These are phyloP conservation scores for Buphagus erythrorhynchus DNA, from an alignment of 2,797 vertebrate species.

Conservation along the genomic window DNA sequence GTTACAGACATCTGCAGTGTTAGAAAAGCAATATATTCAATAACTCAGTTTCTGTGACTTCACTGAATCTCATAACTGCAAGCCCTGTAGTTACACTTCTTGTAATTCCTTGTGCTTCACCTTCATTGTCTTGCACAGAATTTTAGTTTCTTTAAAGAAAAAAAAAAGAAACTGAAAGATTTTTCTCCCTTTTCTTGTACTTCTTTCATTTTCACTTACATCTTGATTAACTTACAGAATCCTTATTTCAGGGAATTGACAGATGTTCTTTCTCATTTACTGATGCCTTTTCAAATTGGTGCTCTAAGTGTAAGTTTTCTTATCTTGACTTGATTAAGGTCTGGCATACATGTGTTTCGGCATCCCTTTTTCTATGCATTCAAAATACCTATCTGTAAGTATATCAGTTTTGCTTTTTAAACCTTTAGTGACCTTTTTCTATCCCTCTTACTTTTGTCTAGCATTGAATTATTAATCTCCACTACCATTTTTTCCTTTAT, in stretches of 20 bases:
- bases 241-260: neutral
- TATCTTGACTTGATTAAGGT: neutral
- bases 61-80: neutral
- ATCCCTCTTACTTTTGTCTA: neutral
- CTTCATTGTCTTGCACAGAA: neutral
- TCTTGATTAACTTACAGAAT: neutral
- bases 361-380: neutral
- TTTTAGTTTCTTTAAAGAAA: neutral
- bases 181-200: neutral
- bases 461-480: neutral
- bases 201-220: neutral
- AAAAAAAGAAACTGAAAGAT: rapidly evolving
- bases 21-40: neutral
- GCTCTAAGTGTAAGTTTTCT: neutral
- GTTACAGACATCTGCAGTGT: neutral
- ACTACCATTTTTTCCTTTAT: neutral
- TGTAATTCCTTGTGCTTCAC: neutral
- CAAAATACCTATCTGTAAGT: neutral
- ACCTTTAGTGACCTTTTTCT: neutral
- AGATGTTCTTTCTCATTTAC: neutral
- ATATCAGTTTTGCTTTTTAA: neutral
- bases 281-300: neutral
- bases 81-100: neutral
- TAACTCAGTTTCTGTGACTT: neutral
- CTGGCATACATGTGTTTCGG: neutral